Conservation (phyloP, 2,888 invertebrate species). For the Mythimna loreyi region DNA sequence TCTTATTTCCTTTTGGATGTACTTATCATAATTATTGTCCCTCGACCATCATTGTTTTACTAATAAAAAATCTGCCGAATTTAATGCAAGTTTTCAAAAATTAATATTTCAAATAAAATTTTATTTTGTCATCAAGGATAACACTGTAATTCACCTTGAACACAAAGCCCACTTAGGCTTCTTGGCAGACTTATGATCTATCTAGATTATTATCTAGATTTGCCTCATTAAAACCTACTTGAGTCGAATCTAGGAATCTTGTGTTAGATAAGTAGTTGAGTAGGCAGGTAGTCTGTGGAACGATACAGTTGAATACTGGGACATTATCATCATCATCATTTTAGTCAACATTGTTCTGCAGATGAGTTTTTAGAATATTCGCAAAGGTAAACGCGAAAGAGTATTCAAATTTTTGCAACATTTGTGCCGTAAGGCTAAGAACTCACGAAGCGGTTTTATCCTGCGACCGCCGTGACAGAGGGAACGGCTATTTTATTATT, state of each 20-base stretch:
- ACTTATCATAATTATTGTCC: no score
- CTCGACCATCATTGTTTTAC: no score
- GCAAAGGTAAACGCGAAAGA: no score
- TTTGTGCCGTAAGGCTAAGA: no score
- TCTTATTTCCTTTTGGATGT: no score
- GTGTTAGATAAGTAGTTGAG: conserved; percentile 18
- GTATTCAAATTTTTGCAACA: no score
- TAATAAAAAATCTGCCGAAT: no score
- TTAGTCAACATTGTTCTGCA: not conserved
- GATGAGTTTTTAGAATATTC: not conserved
- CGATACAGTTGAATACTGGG: conserved; percentile 1
- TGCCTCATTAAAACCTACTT: conserved; percentile 22
- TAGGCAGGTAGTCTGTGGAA: conserved; percentile 13
- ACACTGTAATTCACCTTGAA: conserved; percentile 20
- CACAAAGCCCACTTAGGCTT: conserved; percentile 16
- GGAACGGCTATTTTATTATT: no score
- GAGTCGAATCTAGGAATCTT: conserved; percentile 18
- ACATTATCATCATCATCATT: not conserved
- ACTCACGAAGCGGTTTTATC: no score
- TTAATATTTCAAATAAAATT: not conserved
- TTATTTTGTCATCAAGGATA: conserved; percentile 2
- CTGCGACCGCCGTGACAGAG: no score
- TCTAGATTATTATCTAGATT: conserved; percentile 16
- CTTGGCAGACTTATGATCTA: conserved; percentile 3
- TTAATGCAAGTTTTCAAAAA: no score